Base-by-base conservation (phyloP, 2,113 vertebrate genomes). In the Poecilia latipinna region DNA sequence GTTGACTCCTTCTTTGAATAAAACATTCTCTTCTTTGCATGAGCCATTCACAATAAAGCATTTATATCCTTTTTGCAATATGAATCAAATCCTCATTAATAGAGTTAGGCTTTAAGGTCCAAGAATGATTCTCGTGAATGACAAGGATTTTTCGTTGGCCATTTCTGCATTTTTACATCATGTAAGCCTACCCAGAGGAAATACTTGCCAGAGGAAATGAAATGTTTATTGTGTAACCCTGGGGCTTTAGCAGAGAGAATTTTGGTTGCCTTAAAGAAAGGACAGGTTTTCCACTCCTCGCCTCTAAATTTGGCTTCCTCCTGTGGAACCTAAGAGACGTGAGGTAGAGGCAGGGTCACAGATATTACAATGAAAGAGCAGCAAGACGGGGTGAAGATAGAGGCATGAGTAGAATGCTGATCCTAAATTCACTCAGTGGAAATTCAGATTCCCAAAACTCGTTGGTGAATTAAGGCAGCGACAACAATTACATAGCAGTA, bases 121-220 rank as follows among this genome's bases (percentile, higher is more conserved):
- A 68, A 24, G 81, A 86, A 77, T 66, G 72, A 77, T 44, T 57
- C 60, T 32, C 68, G 78, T 84, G 82, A 92, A 86, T 74, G 80
- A 86, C 80, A 78, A 86, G 75, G 84, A 82, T 86, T 87, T 87
- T 84, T 88, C 62, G 78, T 78, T 64, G 26, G 37, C 82, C 79
- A 82, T 85, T 87, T 84, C 80, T 87, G 70, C 81, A 79, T 78
- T 86, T 91, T 91, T 89, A 91, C 91, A 91, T 94, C 83, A 87
- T 86, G 88, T 88, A 91, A 91, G 84, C 89, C 84, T 84, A 91
- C 82, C 86, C 82, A 81, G 89, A 37, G 35, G 35, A 37, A 37
- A 37, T 89, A 86, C 90, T 89, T 87, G 88, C 85, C 87, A 92
- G 88, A 92, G 94, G 93, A 94, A 94, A 94, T 94, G 62, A 94